Percentiles rank a stretch among this genome's conserved stretches.
Evolutionary conservation across 2,797 vertebrate genomes (phyloP).

Genomic region (Rhinophrynus dorsalis): DNA sequence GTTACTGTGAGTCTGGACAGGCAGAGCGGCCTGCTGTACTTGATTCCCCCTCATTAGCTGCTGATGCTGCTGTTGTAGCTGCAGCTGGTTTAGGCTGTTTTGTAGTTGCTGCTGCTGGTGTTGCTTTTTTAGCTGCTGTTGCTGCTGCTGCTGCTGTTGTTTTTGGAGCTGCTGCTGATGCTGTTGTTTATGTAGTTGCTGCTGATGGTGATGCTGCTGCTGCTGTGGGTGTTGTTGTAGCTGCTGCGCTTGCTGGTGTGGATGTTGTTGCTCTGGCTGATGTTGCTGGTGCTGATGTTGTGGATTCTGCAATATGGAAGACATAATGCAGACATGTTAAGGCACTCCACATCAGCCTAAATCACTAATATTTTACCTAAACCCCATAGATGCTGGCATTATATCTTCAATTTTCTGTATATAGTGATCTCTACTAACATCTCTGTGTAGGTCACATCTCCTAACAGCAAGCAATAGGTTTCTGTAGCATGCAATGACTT

Average conservation of each 20-base stretch:
- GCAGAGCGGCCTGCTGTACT: constrained; percentile 64
- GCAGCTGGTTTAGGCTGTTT: constrained; percentile 56
- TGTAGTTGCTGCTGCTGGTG: background rate
- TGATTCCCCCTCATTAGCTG: constrained; percentile 62
- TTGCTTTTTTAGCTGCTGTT: background rate
- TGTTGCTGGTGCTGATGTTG: constrained; percentile 23
- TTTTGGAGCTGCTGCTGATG: constrained; percentile 22
- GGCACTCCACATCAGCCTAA: too few relatives aligned
- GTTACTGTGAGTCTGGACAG: constrained; percentile 69
- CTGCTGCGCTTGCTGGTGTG: background rate
- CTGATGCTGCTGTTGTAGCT: constrained; percentile 49
- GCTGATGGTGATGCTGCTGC: constrained; percentile 10
- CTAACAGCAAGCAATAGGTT: too few relatives aligned
- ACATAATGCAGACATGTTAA: too few relatives aligned
- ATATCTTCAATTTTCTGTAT: too few relatives aligned
- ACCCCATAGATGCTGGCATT: too few relatives aligned
- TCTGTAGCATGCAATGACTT: too few relatives aligned
- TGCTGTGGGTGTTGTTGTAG: background rate
- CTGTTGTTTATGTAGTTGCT: background rate
- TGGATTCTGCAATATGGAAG: constrained; percentile 7
- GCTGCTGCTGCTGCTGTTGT: constrained; percentile 17
- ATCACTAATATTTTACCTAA: too few relatives aligned
- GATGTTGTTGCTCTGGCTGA: constrained; percentile 8
- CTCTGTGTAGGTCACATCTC: too few relatives aligned
- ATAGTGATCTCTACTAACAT: too few relatives aligned